Evolutionary conservation across 2,113 vertebrate genomes (phyloP).

Genomic region (Ctenodactylus gundi): DNA sequence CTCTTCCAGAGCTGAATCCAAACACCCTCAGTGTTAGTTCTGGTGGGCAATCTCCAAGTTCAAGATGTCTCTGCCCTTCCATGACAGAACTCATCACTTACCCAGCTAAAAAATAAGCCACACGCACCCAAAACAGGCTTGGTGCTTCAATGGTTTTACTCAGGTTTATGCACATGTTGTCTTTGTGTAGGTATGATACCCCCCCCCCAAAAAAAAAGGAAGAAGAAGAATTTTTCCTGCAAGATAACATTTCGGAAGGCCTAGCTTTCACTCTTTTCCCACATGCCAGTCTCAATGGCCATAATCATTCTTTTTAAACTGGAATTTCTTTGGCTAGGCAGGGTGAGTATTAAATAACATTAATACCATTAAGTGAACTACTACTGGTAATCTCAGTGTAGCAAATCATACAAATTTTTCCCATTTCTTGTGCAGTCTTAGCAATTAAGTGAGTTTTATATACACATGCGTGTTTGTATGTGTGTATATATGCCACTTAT

Average conservation of each 20-base stretch:
- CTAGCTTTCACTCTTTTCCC: background rate
- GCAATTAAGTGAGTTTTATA: background rate
- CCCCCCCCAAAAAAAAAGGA: too few relatives aligned
- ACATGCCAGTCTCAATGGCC: background rate
- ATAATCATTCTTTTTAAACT: background rate
- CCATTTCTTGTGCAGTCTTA: background rate
- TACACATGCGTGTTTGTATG: background rate
- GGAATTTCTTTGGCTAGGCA: background rate
- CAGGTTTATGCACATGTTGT: constrained; percentile 29
- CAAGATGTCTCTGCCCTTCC: background rate
- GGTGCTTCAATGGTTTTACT: background rate
- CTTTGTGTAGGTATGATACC: background rate
- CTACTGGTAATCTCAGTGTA: background rate
- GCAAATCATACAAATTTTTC: constrained; percentile 30
- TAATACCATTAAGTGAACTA: background rate
- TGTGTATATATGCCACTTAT: background rate
- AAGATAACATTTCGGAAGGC: background rate
- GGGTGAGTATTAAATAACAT: background rate
- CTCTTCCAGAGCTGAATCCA: background rate
- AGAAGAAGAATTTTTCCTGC: constrained; percentile 5
- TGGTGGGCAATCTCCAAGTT: background rate
- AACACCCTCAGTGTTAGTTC: background rate
- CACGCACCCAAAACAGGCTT: constrained; percentile 1
- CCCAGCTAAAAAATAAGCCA: constrained; percentile 39
- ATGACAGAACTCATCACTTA: constrained; percentile 12